phyloP scores from a whole-genome alignment of 2,888 invertebrate genomes.

The Phyllotreta cruciferae region DNA sequence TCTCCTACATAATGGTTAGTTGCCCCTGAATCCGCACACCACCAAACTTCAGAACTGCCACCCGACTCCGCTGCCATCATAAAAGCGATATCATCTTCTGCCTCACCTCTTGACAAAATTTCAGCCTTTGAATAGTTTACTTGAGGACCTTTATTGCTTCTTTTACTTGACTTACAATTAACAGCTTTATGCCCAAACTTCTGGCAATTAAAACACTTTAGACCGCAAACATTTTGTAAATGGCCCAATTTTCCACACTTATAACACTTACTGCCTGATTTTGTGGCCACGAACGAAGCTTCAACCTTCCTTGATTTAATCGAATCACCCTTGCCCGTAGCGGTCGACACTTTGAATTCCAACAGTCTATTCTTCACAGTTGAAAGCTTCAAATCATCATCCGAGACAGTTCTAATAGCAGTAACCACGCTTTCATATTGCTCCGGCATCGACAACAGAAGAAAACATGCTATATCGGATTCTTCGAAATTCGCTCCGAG shows the following conservation, averaged over 20 bases:
- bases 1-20: conserved; percentile 10
- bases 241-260: conserved; percentile 37
- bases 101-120: neutral
- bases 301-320: conserved; percentile 9
- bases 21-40: conserved; percentile 16
- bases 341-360: conserved; percentile 25
- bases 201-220: conserved; percentile 32
- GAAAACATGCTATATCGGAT: no score
- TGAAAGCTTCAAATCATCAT: conserved; percentile 29
- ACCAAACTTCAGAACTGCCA: no score
- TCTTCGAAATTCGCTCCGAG: conserved; percentile 25
- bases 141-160: neutral
- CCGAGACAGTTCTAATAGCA: conserved; percentile 35
- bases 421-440: conserved; percentile 39
- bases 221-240: conserved; percentile 28
- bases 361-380: conserved; percentile 34
- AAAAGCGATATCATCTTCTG: neutral
- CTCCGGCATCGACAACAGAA: conserved; percentile 36
- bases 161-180: neutral
- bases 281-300: no score
- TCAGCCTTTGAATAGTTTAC: neutral
- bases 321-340: no score
- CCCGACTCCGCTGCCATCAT: neutral
- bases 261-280: conserved; percentile 31
- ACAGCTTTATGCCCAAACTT: conserved; percentile 28